These are phyloP conservation scores for Xenopus tropicalis DNA, from an alignment of 2,113 vertebrate species.

Conservation along the genomic window DNA sequence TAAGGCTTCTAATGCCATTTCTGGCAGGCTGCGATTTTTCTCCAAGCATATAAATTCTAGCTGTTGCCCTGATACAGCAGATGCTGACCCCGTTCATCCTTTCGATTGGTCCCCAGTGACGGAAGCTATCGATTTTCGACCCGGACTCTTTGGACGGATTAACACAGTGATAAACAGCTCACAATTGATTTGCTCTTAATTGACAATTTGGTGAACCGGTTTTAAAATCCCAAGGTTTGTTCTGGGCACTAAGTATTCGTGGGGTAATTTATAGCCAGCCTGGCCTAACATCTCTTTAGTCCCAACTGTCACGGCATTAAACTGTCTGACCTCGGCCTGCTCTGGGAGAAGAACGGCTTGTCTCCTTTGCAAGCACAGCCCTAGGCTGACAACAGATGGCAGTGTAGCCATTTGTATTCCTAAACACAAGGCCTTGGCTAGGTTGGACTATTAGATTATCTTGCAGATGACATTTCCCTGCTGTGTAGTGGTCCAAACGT, in stretches of 20 bases:
- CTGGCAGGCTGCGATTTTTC: conserved; percentile 55
- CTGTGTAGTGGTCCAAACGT: too few species aligned
- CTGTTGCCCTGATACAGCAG: conserved; percentile 54
- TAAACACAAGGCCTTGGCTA: not conserved
- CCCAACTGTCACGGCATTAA: conserved; percentile 67
- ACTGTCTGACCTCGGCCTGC: conserved; percentile 58
- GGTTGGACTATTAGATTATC: too few species aligned
- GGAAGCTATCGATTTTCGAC: conserved; percentile 61
- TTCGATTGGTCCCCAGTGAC: conserved; percentile 67
- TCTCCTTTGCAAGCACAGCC: not conserved
- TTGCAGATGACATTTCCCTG: too few species aligned
- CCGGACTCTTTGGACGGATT: conserved; percentile 49
- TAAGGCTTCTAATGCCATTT: conserved; percentile 51
- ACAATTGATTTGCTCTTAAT: conserved; percentile 97
- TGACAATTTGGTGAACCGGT: conserved; percentile 90
- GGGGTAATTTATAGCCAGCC: conserved; percentile 67
- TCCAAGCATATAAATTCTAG: conserved; percentile 59
- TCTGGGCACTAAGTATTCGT: conserved; percentile 55
- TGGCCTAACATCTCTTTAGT: conserved; percentile 62
- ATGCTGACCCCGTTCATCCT: conserved; percentile 58
- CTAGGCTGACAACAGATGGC: conserved; percentile 62
- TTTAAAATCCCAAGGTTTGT: conserved; percentile 65
- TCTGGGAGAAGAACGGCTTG: not conserved
- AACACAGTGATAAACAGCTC: conserved; percentile 81
- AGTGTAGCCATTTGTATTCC: conserved; percentile 52